phyloP scores from a whole-genome alignment of 2,113 vertebrate genomes.

The Cairina moschata region DNA sequence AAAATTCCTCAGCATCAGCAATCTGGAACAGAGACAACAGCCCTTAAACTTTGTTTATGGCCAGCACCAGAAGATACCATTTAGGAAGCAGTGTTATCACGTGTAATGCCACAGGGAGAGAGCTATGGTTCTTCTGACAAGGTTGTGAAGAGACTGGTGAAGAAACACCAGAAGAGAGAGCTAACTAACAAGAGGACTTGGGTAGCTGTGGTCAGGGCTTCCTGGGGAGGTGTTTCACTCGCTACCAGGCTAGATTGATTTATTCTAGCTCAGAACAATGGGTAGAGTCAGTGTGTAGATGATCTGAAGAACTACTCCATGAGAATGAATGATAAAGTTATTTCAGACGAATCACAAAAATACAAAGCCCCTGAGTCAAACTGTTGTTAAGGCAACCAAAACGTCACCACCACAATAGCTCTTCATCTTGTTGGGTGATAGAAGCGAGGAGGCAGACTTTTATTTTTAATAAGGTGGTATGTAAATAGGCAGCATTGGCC shows the following conservation, averaged over 20 bases:
- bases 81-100: background rate
- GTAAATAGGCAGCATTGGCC: fast-evolving
- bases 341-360: background rate
- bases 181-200: background rate
- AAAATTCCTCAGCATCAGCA: background rate
- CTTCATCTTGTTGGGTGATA: background rate
- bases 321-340: background rate
- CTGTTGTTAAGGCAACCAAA: background rate
- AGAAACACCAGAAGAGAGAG: background rate
- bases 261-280: background rate
- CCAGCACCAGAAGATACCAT: background rate
- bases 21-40: background rate
- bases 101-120: background rate
- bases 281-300: background rate
- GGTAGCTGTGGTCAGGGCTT: background rate
- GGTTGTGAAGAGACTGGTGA: background rate
- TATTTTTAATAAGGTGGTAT: background rate
- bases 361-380: fast-evolving
- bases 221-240: background rate
- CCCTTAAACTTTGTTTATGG: background rate
- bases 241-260: background rate
- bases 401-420: fast-evolving
- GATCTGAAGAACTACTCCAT: background rate
- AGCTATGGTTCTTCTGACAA: background rate
- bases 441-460: background rate